phyloP scores from a whole-genome alignment of 2,797 vertebrate species.

The Knipowitschia caucasica region DNA sequence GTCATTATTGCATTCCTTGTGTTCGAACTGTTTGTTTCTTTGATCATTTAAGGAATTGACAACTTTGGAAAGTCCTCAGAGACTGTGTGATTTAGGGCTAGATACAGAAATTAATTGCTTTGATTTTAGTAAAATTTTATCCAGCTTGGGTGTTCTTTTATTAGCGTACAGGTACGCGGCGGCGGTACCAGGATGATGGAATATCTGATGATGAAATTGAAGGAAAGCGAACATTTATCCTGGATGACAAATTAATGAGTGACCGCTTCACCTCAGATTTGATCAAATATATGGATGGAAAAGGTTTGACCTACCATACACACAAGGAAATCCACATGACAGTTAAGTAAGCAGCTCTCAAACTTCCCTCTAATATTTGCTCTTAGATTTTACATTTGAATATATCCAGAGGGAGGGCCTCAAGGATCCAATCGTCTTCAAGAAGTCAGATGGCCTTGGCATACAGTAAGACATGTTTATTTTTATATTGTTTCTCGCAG shows the following conservation, averaged over 20 bases:
- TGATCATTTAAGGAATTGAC: too few relatives aligned
- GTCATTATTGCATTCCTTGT: too few relatives aligned
- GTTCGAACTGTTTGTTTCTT: too few relatives aligned
- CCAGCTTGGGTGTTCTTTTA: not conserved
- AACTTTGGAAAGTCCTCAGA: too few relatives aligned
- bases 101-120: not conserved
- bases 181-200: conserved; percentile 94
- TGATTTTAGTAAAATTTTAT: not conserved
- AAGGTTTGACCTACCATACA: conserved; percentile 78
- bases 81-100: too few relatives aligned
- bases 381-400: conserved; percentile 92
- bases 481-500: not conserved
- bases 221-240: conserved; percentile 92
- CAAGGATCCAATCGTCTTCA: conserved; percentile 92
- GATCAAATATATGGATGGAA: conserved; percentile 92
- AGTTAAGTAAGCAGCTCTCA: not conserved
- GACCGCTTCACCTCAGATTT: conserved; percentile 85
- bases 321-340: not conserved
- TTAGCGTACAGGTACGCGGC: conserved; percentile 89
- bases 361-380: not conserved
- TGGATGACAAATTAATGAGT: conserved; percentile 90
- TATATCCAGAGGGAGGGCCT: conserved; percentile 95
- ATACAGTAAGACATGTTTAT: conserved; percentile 82
- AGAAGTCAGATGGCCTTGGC: conserved; percentile 88
- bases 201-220: conserved; percentile 99